These are phyloP conservation scores for Anolis carolinensis DNA, from an alignment of 2,113 vertebrate species.

Conservation along the genomic window DNA sequence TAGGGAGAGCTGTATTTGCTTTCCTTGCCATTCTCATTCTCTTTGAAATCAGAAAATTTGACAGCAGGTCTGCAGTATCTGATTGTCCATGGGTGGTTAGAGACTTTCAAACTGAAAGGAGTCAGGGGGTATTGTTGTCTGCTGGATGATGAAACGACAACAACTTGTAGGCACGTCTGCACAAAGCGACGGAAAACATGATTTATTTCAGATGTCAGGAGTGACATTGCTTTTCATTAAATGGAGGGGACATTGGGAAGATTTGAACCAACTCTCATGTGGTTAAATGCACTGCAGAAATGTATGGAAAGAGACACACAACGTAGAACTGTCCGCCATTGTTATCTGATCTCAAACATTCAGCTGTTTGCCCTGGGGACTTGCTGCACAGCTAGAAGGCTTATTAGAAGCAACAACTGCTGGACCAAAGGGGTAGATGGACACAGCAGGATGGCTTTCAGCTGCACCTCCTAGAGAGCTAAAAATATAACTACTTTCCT, in stretches of 20 bases:
- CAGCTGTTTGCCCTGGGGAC: not conserved
- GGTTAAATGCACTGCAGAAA: slow-evolving; percentile 13
- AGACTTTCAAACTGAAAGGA: slow-evolving; percentile 65
- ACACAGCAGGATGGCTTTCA: not conserved
- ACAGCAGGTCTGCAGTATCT: slow-evolving; percentile 50
- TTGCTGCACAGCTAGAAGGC: not conserved
- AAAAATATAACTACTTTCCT: not conserved
- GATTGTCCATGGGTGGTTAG: slow-evolving; percentile 53
- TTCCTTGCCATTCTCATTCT: slow-evolving; percentile 48
- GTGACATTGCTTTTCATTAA: slow-evolving; percentile 50
- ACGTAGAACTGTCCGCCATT: not conserved
- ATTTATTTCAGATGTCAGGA: slow-evolving; percentile 54
- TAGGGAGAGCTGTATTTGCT: slow-evolving; percentile 40
- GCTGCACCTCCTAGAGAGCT: not conserved
- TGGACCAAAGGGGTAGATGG: not conserved
- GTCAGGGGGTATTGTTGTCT: slow-evolving; percentile 41
- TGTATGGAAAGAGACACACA: not conserved
- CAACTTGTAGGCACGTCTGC: slow-evolving; percentile 36
- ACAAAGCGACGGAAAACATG: slow-evolving; percentile 44
- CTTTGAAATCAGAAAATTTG: slow-evolving; percentile 67
- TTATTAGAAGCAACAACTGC: not conserved
- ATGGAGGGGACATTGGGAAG: slow-evolving; percentile 24
- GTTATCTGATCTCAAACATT: not conserved
- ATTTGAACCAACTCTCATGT: not conserved
- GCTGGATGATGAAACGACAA: slow-evolving; percentile 42